These are phyloP conservation scores for Sebastes wilsoni DNA, from an alignment of 2,797 vertebrate species.

Conservation along the genomic window DNA sequence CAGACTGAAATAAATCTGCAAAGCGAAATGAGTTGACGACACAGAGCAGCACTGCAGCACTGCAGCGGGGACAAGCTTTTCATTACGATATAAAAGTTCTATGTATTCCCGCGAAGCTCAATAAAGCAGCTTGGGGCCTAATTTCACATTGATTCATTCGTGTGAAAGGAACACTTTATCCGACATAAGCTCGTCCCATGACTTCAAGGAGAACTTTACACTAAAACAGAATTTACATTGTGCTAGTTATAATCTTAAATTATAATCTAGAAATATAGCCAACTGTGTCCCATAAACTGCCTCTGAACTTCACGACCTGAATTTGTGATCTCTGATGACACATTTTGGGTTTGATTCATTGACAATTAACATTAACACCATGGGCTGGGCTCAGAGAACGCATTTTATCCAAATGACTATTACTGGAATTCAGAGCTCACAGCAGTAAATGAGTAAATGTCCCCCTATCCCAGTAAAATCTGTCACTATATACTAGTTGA, in stretches of 20 bases:
- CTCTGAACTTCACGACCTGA: neutral
- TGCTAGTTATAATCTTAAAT: neutral
- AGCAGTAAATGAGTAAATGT: neutral
- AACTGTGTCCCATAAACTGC: neutral
- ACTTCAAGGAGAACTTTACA: slow-evolving; percentile 9
- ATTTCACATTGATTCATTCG: slow-evolving; percentile 30
- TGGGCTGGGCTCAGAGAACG: neutral
- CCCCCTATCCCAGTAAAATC: neutral
- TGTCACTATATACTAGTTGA: neutral
- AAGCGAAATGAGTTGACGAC: neutral
- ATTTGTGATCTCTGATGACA: neutral
- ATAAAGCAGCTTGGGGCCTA: neutral
- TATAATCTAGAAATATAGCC: neutral
- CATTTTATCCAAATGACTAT: neutral
- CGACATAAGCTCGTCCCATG: slow-evolving; percentile 23
- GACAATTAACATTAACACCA: neutral
- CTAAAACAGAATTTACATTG: slow-evolving; percentile 8
- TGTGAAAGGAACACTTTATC: slow-evolving; percentile 21
- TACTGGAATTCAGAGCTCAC: neutral
- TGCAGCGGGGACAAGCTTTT: neutral
- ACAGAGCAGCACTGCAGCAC: neutral
- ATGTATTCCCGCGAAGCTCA: neutral
- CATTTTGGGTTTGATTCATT: neutral
- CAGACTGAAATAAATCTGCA: slow-evolving; percentile 3
- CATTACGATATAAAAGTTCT: slow-evolving; percentile 12